Evolutionary conservation across 2,888 invertebrate species (phyloP).

Genomic region (Tyria jacobaeae): DNA sequence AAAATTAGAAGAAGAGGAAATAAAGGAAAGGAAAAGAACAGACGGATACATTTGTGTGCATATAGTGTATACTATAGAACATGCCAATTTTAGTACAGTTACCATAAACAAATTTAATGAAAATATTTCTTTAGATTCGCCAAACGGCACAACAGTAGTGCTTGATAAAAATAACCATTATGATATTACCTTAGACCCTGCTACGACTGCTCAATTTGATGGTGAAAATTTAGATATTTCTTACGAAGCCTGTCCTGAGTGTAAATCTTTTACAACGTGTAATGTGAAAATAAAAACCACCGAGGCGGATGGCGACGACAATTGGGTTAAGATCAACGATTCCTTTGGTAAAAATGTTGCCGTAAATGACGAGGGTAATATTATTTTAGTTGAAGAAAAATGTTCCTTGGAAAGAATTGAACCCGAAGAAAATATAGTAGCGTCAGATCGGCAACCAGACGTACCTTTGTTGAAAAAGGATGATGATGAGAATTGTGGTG

Average conservation of each 20-base stretch:
- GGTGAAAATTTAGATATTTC: conserved; percentile 66
- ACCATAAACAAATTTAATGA: conserved; percentile 71
- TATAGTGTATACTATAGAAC: conserved; percentile 75
- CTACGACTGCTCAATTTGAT: conserved; percentile 70
- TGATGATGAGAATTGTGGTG: conserved; percentile 30
- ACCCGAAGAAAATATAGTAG: conserved; percentile 37
- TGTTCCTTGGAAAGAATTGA: conserved; percentile 48
- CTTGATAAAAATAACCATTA: conserved; percentile 65
- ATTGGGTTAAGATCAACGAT: conserved; percentile 76
- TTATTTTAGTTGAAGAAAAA: conserved; percentile 57
- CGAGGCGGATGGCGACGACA: conserved; percentile 55
- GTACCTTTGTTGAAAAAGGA: conserved; percentile 14
- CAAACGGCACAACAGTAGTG: conserved; percentile 65
- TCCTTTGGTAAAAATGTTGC: conserved; percentile 68
- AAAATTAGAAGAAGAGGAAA: conserved; percentile 56
- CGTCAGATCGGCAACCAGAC: conserved; percentile 33
- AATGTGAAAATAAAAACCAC: conserved; percentile 63
- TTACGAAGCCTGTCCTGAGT: conserved; percentile 70
- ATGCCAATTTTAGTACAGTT: conserved; percentile 84
- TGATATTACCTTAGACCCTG: conserved; percentile 65
- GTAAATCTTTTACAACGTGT: conserved; percentile 65
- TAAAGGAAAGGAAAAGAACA: conserved; percentile 45
- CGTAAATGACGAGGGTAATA: conserved; percentile 73
- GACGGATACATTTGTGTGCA: conserved; percentile 77
- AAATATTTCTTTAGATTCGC: conserved; percentile 69